A percentile compares a stretch with the other conserved stretches of the same genome.
These are phyloP conservation scores for Chromoteleia sp. DNA, from an alignment of 2,888 invertebrate genomes.

Conservation along the genomic window DNA sequence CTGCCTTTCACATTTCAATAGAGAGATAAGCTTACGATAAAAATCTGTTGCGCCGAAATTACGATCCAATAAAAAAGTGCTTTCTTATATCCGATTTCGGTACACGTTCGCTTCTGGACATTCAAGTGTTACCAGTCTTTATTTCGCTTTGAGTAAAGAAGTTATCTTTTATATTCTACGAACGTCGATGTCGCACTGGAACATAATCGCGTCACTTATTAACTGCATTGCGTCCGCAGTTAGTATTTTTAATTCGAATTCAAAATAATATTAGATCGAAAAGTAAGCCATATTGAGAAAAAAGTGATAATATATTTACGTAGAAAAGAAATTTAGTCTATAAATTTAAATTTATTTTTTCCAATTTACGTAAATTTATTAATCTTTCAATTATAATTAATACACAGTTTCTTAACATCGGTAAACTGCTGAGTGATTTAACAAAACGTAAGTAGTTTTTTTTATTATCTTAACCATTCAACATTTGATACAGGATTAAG, in stretches of 20 bases:
- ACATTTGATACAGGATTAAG: too few species aligned
- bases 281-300: too few species aligned
- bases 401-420: too few species aligned
- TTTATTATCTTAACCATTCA: too few species aligned
- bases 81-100: constrained; percentile 41
- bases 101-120: constrained; percentile 39
- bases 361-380: too few species aligned
- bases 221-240: constrained; percentile 17
- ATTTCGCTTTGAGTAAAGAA: constrained; percentile 40
- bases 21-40: constrained; percentile 44
- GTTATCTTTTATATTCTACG: constrained; percentile 22
- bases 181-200: not conserved
- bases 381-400: too few species aligned
- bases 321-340: too few species aligned
- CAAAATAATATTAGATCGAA: not conserved
- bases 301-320: too few species aligned
- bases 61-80: constrained; percentile 55
- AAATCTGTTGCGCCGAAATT: constrained; percentile 48
- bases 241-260: constrained; percentile 12
- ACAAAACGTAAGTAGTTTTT: too few species aligned
- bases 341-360: too few species aligned
- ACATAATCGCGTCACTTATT: constrained; percentile 19
- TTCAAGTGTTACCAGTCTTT: constrained; percentile 32
- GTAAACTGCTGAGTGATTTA: too few species aligned
- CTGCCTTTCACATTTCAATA: constrained; percentile 40